Percentiles rank a stretch among this genome's conserved stretches.
These are phyloP conservation scores for Florisuga fusca DNA, from an alignment of 2,797 vertebrate genomes.

Conservation along the genomic window DNA sequence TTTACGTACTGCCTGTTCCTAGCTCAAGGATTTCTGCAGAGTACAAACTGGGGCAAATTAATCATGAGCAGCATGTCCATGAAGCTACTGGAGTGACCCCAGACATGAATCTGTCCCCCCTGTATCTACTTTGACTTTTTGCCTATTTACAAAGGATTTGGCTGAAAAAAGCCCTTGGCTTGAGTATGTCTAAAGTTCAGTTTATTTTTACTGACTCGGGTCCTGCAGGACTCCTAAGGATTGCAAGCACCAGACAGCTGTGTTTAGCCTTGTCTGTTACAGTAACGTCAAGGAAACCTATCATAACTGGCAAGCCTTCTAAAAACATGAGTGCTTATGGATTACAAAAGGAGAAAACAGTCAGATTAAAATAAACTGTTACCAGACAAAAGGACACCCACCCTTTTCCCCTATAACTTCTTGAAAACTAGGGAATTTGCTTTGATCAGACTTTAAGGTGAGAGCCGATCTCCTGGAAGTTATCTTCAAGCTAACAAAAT, in stretches of 20 bases:
- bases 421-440: constrained; percentile 27
- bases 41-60: not conserved
- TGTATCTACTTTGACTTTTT: not conserved
- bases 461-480: constrained; percentile 59
- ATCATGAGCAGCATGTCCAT: not conserved
- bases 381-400: constrained; percentile 64
- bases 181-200: constrained; percentile 57
- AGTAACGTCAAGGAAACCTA: constrained; percentile 67
- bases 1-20: not conserved
- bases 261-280: constrained; percentile 73
- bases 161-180: constrained; percentile 57
- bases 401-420: constrained; percentile 40
- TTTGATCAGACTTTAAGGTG: constrained; percentile 70
- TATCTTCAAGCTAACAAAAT: constrained; percentile 66
- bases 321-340: constrained; percentile 60
- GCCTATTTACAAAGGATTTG: constrained; percentile 41
- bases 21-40: not conserved
- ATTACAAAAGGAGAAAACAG: constrained; percentile 74
- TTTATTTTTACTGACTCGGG: constrained; percentile 73
- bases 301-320: constrained; percentile 74
- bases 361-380: constrained; percentile 77
- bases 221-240: constrained; percentile 62
- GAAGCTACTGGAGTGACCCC: constrained; percentile 8
- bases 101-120: not conserved
- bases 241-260: constrained; percentile 73